Evolutionary conservation across 1,140 invertebrate genomes (phyloP).

Genomic region (Rhopalosiphum maidis): DNA sequence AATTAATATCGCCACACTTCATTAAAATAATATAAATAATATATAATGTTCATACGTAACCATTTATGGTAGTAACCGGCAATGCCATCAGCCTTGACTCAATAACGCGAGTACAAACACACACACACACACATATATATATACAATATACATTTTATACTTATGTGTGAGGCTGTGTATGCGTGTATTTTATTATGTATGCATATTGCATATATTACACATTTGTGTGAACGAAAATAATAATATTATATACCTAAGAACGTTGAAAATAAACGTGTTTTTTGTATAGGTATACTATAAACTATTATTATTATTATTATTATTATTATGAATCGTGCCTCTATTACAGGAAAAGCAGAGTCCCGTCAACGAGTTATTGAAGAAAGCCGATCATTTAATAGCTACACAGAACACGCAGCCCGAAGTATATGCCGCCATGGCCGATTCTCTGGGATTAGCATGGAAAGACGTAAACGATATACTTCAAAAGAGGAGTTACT

Average conservation of each 20-base stretch:
- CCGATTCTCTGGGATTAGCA: conserved; percentile 82
- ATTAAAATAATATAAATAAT: conserved; percentile 34
- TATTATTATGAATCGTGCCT: background rate
- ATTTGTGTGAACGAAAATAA: background rate
- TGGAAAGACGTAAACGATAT: conserved; percentile 88
- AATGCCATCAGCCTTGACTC: conserved; percentile 27
- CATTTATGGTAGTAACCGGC: conserved; percentile 49
- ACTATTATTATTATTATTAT: background rate
- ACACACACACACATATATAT: background rate
- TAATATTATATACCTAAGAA: background rate
- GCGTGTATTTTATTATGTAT: background rate
- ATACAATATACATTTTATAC: background rate
- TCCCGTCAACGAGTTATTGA: conserved; percentile 86
- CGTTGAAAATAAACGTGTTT: conserved; percentile 7
- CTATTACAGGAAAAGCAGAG: conserved; percentile 81
- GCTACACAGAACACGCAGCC: conserved; percentile 74
- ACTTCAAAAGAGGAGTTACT: conserved; percentile 77
- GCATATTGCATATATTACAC: background rate
- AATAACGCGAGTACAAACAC: background rate
- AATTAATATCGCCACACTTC: conserved; percentile 1
- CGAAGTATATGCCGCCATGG: conserved; percentile 90
- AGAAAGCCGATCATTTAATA: conserved; percentile 84
- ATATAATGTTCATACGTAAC: conserved; percentile 18
- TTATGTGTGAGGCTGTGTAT: background rate
- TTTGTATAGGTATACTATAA: background rate